These are phyloP conservation scores for Tetragonula carbonaria DNA, from an alignment of 2,888 invertebrate genomes.

Conservation along the genomic window DNA sequence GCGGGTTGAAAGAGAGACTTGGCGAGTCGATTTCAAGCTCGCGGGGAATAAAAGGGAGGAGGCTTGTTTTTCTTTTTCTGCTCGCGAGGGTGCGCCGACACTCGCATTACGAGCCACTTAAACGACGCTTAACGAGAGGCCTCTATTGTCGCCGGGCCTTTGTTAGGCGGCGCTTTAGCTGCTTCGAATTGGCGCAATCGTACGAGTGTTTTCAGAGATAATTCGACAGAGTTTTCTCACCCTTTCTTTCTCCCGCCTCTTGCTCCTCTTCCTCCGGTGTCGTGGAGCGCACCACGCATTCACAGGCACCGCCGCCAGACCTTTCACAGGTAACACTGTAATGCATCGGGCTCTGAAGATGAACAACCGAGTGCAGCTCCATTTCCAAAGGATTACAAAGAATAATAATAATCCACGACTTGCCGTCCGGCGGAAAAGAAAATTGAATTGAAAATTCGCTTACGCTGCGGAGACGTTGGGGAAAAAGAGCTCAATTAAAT, in stretches of 20 bases:
- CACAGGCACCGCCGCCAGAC: background rate
- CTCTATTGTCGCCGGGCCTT: slow-evolving; percentile 49
- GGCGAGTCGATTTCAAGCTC: slow-evolving; percentile 8
- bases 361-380: no score
- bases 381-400: no score
- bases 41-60: background rate
- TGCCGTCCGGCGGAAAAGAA: background rate
- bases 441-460: background rate
- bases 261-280: no score
- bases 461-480: no score
- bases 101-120: slow-evolving; percentile 57
- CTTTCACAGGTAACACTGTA: no score
- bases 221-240: slow-evolving; percentile 22
- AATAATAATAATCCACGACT: no score
- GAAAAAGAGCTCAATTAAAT: background rate
- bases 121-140: slow-evolving; percentile 56
- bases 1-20: background rate
- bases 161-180: slow-evolving; percentile 38
- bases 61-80: slow-evolving; percentile 49
- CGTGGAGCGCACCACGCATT: no score
- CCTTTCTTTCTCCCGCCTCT: background rate
- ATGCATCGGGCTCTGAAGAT: no score
- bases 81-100: slow-evolving; percentile 39
- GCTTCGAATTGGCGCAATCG: slow-evolving; percentile 45
- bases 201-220: slow-evolving; percentile 42